Base-by-base conservation (phyloP, 2,888 invertebrate genomes). In the Plemyria rubiginata region DNA sequence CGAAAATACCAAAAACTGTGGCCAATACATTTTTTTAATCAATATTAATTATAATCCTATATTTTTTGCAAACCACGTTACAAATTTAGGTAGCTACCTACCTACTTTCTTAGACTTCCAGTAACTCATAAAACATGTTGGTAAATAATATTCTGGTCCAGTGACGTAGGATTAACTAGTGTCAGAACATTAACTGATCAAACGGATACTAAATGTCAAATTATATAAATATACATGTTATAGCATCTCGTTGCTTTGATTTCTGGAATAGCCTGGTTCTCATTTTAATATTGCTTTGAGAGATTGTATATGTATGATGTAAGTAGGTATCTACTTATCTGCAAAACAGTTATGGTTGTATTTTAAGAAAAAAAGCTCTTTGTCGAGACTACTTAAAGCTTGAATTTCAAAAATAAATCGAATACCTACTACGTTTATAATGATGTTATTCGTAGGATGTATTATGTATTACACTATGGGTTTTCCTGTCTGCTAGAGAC, bases 171-270 rank as follows among this genome's bases (percentile, higher is more conserved):
- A 46, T 53, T 43, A 57, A 48, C 54, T 12, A 22, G 46, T 51
- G 22, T 51, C 36, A 22, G 28, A 46, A 60, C 48, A 60, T 60
- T 60, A 54, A 13, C 56, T 56, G 56, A 56, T 56, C 60, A 60
- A 56, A 64, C 52, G 48, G 41, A 13, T 54, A 57, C 56, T 60
- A 60, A 57, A 64, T 64, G 54, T 45, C 56, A 53, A 56, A 56
- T 56, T 49, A 28, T 28, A n/a, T 9, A 54, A 49, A 54, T 43
- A 54, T 43, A 49, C 46, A 56, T 48, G 28, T 45, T 28, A 29
- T 46, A 40, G 29, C 16, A 49, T 54, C 15, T 4, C 43, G n/a
- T 45, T 54, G 51, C 51, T 62, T 48, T 62, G 16, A 57, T 53
- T 5, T 62, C 3, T 53, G 49, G 5, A n/a, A 53, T 57, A 4